These are phyloP conservation scores for Pantala flavescens DNA, from an alignment of 1,140 invertebrate species.

Conservation along the genomic window DNA sequence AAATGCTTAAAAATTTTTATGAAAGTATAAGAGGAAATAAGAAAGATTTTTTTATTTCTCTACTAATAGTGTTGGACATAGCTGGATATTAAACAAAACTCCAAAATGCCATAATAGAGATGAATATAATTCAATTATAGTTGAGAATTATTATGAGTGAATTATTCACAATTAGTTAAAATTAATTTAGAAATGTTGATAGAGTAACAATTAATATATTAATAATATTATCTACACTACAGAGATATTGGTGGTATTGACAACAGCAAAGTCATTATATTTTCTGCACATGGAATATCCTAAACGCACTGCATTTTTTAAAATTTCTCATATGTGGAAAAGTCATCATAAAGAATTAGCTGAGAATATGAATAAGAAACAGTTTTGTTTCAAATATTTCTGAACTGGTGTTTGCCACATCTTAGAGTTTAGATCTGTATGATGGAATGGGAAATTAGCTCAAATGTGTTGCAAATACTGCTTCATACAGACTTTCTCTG, in stretches of 20 bases:
- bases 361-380: neutral
- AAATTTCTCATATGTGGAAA: neutral
- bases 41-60: neutral
- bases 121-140: neutral
- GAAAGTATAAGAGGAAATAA: neutral
- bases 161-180: neutral
- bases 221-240: neutral
- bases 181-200: neutral
- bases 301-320: slow-evolving; percentile 8
- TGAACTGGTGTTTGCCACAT: slow-evolving; percentile 1
- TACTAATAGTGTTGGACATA: neutral
- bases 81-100: neutral
- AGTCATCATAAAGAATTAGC: neutral
- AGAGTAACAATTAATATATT: neutral
- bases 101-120: neutral
- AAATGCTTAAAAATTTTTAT: slow-evolving; percentile 2
- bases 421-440: neutral
- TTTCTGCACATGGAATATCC: slow-evolving; percentile 1
- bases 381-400: neutral
- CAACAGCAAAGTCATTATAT: slow-evolving; percentile 10
- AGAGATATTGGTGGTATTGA: slow-evolving; percentile 9
- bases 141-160: neutral
- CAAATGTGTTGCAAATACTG: neutral
- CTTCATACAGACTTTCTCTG: slow-evolving; percentile 5
- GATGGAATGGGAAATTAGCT: neutral